phyloP scores from a whole-genome alignment of 2,888 invertebrate genomes.

The Catocala nupta region DNA sequence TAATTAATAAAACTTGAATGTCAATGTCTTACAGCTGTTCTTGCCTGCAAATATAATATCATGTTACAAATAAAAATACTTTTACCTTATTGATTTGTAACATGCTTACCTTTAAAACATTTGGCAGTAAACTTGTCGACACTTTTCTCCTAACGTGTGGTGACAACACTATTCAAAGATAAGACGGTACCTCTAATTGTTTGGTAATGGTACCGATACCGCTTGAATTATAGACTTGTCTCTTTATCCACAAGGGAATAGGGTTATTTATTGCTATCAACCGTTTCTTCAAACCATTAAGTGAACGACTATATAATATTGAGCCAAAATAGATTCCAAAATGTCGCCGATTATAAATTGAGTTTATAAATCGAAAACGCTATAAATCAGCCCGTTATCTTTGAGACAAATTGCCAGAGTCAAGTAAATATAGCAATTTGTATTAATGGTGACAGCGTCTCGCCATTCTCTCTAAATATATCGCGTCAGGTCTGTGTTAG shows the following conservation, averaged over 20 bases:
- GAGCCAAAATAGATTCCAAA: background rate
- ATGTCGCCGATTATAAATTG: background rate
- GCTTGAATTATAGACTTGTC: slow-evolving; percentile 59
- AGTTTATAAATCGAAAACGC: background rate
- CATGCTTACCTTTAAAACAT: background rate
- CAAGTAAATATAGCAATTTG: slow-evolving; percentile 1
- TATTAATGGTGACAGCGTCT: background rate
- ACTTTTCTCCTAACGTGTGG: background rate
- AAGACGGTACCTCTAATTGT: slow-evolving; percentile 78
- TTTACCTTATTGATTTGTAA: background rate
- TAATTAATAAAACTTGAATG: too few relatives aligned
- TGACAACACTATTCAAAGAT: slow-evolving; percentile 48
- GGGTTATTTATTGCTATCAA: slow-evolving; percentile 41
- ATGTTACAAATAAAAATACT: too few relatives aligned
- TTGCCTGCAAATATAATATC: too few relatives aligned
- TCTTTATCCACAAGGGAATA: slow-evolving; percentile 42
- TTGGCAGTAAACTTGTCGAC: background rate
- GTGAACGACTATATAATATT: too few relatives aligned
- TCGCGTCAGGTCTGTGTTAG: too few relatives aligned
- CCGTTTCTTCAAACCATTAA: slow-evolving; percentile 8
- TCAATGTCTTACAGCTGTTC: too few relatives aligned
- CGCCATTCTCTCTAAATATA: background rate
- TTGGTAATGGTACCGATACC: slow-evolving; percentile 72
- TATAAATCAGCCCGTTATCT: slow-evolving; percentile 14
- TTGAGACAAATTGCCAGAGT: slow-evolving; percentile 5